Conservation (phyloP, 2,797 vertebrate species). For the Buceros bicornis region DNA sequence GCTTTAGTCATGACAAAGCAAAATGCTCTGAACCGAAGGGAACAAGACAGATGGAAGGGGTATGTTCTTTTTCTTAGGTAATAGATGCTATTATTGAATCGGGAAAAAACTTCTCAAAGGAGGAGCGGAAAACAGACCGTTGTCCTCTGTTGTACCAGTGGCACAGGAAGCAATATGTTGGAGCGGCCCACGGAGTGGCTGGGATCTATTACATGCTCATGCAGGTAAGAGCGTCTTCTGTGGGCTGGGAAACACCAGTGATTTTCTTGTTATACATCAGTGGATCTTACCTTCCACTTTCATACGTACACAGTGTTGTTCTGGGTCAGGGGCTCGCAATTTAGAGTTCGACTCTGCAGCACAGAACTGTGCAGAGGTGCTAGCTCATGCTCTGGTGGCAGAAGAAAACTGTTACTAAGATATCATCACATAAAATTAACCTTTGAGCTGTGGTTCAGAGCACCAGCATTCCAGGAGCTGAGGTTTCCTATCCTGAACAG, state of each 20-base stretch:
- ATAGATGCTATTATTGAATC: slow-evolving; percentile 90
- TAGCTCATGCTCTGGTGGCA: neutral
- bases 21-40: neutral
- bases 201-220: slow-evolving; percentile 95
- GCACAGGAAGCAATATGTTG: slow-evolving; percentile 96
- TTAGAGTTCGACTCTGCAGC: neutral
- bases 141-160: slow-evolving; percentile 96
- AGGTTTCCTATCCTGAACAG: neutral
- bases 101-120: slow-evolving; percentile 89
- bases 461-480: neutral
- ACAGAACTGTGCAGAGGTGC: neutral
- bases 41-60: neutral
- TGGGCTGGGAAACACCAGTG: neutral
- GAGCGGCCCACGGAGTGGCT: slow-evolving; percentile 93
- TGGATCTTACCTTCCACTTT: neutral
- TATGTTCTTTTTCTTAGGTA: slow-evolving; percentile 80
- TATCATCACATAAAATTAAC: neutral
- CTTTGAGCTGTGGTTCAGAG: neutral
- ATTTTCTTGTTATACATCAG: neutral
- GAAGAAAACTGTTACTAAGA: neutral
- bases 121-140: slow-evolving; percentile 91
- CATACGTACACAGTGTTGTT: neutral
- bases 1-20: neutral
- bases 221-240: slow-evolving; percentile 81
- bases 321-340: neutral